Conservation (phyloP, 2,797 vertebrate genomes). For the Rhincodon typus region DNA sequence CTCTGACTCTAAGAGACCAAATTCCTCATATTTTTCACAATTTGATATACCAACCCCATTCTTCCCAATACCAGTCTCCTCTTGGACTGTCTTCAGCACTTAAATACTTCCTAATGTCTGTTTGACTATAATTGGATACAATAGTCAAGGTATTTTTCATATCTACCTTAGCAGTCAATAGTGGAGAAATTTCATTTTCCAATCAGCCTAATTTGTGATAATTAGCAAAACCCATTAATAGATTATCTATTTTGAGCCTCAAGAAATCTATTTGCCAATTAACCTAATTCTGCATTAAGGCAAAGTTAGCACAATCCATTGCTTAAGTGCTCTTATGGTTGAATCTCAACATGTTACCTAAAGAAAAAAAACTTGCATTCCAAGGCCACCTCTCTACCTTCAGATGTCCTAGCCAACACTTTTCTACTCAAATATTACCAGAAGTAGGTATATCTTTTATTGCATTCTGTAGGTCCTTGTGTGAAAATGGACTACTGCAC, state of each 20-base stretch:
- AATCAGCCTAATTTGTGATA: not conserved
- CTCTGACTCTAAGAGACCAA: too few relatives aligned
- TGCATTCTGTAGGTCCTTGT: not conserved
- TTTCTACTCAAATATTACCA: not conserved
- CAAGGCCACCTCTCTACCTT: not conserved
- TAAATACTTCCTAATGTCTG: not conserved
- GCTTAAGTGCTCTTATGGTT: not conserved
- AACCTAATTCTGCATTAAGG: not conserved
- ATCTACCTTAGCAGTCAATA: not conserved
- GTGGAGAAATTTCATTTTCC: not conserved
- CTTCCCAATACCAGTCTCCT: not conserved
- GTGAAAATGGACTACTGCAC: not conserved
- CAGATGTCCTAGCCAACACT: not conserved
- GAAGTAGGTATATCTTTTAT: not conserved
- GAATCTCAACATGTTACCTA: not conserved
- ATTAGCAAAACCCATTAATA: not conserved
- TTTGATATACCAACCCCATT: not conserved
- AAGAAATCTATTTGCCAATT: constrained; percentile 7
- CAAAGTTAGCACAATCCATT: not conserved
- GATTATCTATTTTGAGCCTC: not conserved
- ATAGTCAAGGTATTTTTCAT: not conserved
- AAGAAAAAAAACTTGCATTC: not conserved
- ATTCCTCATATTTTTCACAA: not conserved
- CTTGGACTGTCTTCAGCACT: not conserved
- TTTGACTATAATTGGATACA: not conserved